Evolutionary conservation across 2,113 vertebrate species (phyloP).

Genomic region (Prunella fulvescens): DNA sequence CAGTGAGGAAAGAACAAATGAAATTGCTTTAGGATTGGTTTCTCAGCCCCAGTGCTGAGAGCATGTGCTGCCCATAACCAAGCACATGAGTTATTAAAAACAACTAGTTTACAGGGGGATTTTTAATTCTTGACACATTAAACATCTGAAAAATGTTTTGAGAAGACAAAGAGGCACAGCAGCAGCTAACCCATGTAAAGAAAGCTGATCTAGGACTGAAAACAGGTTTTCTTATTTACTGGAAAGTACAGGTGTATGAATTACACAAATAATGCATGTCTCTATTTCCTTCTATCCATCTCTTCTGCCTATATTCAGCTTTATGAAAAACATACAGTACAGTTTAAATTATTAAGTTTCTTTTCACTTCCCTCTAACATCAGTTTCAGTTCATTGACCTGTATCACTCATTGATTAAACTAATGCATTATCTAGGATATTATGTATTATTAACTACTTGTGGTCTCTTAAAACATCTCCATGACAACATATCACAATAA

Average conservation of each 20-base stretch:
- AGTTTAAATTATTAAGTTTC: slow-evolving; percentile 67
- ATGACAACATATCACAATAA: slow-evolving; percentile 63
- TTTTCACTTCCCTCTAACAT: slow-evolving; percentile 46
- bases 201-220: slow-evolving; percentile 42
- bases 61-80: not conserved
- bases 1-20: not conserved
- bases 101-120: not conserved
- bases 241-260: slow-evolving; percentile 59
- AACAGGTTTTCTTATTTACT: slow-evolving; percentile 63
- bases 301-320: slow-evolving; percentile 54
- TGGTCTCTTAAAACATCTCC: slow-evolving; percentile 56
- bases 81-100: not conserved
- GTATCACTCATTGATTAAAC: slow-evolving; percentile 62
- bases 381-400: slow-evolving; percentile 64
- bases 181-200: slow-evolving; percentile 14
- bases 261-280: slow-evolving; percentile 53
- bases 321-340: slow-evolving; percentile 29
- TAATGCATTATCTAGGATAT: slow-evolving; percentile 54
- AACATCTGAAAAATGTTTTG: slow-evolving; percentile 15
- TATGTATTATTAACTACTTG: slow-evolving; percentile 68
- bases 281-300: not conserved
- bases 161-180: slow-evolving; percentile 34
- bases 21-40: not conserved
- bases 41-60: not conserved
- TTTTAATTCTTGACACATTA: not conserved